These are phyloP conservation scores for Osedax frankpressi DNA, from an alignment of 2,888 invertebrate genomes.

Conservation along the genomic window DNA sequence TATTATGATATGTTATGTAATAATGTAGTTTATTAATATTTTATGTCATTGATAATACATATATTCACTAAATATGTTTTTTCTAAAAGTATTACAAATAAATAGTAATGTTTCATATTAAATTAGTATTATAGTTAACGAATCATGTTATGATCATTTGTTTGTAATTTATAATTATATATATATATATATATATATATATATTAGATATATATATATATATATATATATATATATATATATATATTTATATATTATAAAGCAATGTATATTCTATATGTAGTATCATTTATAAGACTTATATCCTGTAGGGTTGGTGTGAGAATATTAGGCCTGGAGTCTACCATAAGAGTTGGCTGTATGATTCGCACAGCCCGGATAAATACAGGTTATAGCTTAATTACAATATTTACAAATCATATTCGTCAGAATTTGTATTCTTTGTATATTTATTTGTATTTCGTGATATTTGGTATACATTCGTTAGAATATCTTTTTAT, in stretches of 20 bases:
- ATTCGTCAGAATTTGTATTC: too few species aligned
- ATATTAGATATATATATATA: background rate
- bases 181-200: background rate
- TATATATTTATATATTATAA: background rate
- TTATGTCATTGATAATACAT: too few species aligned
- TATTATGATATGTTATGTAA: too few species aligned
- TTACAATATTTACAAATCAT: too few species aligned
- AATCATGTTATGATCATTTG: background rate
- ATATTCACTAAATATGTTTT: too few species aligned
- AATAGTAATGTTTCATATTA: too few species aligned
- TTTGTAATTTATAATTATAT: background rate
- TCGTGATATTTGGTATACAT: too few species aligned
- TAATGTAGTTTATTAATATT: too few species aligned
- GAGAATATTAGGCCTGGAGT: background rate
- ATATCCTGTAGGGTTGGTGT: background rate
- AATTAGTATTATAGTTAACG: too few species aligned
- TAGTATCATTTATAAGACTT: background rate
- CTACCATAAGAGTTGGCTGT: background rate
- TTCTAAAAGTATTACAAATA: too few species aligned
- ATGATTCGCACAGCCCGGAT: background rate
- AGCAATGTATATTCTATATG: background rate
- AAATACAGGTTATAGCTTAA: background rate
- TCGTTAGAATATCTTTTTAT: too few species aligned
- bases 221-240: background rate
- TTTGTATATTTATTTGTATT: too few species aligned